Evolutionary conservation across 1,140 invertebrate species (phyloP).

Genomic region (Diorhabda elongata): DNA sequence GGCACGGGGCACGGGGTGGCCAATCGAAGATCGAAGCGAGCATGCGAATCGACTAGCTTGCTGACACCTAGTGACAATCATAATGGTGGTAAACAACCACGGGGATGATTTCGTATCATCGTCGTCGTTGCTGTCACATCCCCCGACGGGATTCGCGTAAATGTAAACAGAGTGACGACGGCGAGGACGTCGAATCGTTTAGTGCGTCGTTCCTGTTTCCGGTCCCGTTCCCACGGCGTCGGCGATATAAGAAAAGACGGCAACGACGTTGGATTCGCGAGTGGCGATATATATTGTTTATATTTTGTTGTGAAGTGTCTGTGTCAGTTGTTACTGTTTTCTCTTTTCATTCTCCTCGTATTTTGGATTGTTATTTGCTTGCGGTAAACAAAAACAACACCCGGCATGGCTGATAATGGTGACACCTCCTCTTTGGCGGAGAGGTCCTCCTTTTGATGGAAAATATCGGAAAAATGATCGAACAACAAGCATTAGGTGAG

Average conservation of each 20-base stretch:
- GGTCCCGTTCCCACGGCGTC: not conserved
- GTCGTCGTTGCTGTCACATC: not conserved
- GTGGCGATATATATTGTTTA: conserved; percentile 5
- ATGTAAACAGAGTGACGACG: conserved; percentile 21
- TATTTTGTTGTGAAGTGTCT: conserved; percentile 14
- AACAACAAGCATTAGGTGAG: conserved; percentile 58
- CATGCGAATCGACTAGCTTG: conserved; percentile 21
- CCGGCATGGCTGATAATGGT: conserved; percentile 19
- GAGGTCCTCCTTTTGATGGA: conserved; percentile 51
- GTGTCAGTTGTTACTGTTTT: conserved; percentile 8
- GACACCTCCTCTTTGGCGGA: conserved; percentile 18
- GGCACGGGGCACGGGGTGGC: conserved; percentile 25
- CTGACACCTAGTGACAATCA: conserved; percentile 17
- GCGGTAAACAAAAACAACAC: conserved; percentile 15
- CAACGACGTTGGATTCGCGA: conserved; percentile 11
- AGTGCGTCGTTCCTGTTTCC: conserved; percentile 2
- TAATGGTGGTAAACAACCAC: conserved; percentile 5
- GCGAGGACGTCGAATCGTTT: conserved; percentile 17
- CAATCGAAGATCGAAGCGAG: conserved; percentile 33
- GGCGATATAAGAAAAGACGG: conserved; percentile 9
- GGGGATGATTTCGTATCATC: conserved; percentile 13
- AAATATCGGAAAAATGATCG: conserved; percentile 62
- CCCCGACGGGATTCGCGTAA: not conserved
- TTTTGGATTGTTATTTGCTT: not conserved
- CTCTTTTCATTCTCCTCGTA: conserved; percentile 12